Base-by-base conservation (phyloP, 2,888 invertebrate genomes). In the Sinelater perroti region DNA sequence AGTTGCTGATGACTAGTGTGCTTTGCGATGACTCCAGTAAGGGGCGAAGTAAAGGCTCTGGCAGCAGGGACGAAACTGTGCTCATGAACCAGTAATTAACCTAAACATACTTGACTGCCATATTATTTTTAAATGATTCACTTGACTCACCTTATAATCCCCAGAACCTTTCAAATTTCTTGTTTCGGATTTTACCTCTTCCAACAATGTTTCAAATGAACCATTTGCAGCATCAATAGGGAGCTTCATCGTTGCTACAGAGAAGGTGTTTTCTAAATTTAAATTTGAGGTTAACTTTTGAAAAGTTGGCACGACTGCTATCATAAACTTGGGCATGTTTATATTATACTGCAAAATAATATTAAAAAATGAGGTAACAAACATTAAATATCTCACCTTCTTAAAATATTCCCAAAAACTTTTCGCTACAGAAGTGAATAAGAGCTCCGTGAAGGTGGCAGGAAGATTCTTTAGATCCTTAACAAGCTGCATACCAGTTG, bases 341-440 rank as follows among this genome's bases (percentile, higher is more conserved):
- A 6, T 1, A 8, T 2, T n/a, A 14, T 16, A 17, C 35, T 35
- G 8, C 8, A 35, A 14, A 14, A 5, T 16, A 11, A n/a, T n/a
- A n/a, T n/a, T n/a, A n/a, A n/a, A n/a, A n/a, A n/a, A n/a, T n/a
- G n/a, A n/a, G n/a, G n/a, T n/a, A n/a, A n/a, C n/a, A n/a, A n/a
- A n/a, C n/a, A n/a, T n/a, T n/a, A n/a, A n/a, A n/a, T n/a, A n/a
- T n/a, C n/a, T n/a, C 24, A 40, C 40, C 35, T 47, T 33, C 16
- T 35, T 6, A 14, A 47, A 52, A 21, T 52, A 52, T 3, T 52
- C 33, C 13, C 14, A 10, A 2, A 52, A 11, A 13, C 52, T 33
- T 13, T 30, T 24, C 16, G 52, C 42, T 33, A 42, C 6, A 5
- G 52, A 40, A 24, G 21, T 42, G 1, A 33, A 3, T 10, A 52